These are phyloP conservation scores for Ephialtes manifestator DNA, from an alignment of 2,888 invertebrate species.

Conservation along the genomic window DNA sequence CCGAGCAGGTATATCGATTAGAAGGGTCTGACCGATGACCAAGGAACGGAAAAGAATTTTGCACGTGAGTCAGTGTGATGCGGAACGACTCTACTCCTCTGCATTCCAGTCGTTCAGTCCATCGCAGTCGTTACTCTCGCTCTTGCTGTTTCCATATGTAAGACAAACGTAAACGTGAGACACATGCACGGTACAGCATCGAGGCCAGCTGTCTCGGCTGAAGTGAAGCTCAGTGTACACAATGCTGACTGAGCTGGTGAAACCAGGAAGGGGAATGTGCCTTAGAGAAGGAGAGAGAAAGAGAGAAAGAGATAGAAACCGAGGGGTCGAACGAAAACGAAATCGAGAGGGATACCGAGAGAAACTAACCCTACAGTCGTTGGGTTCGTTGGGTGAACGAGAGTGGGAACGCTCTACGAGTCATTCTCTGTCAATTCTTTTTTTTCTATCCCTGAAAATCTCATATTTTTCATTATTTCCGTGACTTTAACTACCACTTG, in stretches of 20 bases:
- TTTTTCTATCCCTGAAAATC: too few relatives aligned
- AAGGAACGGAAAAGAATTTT: not conserved
- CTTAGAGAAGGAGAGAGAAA: not conserved
- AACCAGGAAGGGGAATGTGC: not conserved
- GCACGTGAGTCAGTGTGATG: constrained; percentile 5
- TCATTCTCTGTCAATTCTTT: too few relatives aligned
- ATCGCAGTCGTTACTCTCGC: not conserved
- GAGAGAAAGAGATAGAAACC: not conserved
- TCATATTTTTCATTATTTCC: too few relatives aligned
- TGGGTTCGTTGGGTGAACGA: not conserved
- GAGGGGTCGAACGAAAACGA: not conserved
- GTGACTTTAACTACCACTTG: too few relatives aligned
- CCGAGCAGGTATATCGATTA: not conserved
- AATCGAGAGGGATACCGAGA: not conserved
- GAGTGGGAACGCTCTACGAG: not conserved
- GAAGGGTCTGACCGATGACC: not conserved
- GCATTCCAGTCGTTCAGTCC: constrained; percentile 3
- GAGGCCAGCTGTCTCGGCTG: not conserved
- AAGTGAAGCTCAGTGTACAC: constrained; percentile 9
- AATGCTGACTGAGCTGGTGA: not conserved
- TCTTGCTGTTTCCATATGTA: not conserved
- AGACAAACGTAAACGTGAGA: not conserved
- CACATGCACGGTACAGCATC: not conserved
- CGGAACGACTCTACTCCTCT: not conserved
- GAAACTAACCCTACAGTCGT: not conserved